Evolutionary conservation across 2,797 vertebrate species (phyloP).

Genomic region (Carapus acus): DNA sequence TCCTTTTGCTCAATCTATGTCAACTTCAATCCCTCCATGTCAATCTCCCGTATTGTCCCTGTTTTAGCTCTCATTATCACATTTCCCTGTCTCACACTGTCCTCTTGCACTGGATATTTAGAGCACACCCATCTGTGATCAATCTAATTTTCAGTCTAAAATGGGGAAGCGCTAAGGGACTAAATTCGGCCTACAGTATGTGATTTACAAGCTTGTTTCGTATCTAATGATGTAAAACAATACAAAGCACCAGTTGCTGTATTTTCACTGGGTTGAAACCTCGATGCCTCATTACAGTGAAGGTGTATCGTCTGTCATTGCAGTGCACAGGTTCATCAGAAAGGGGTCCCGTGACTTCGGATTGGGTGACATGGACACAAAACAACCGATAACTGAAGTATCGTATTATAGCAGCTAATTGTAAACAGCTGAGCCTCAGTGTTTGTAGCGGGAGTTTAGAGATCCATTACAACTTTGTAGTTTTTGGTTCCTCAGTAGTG

Average conservation of each 20-base stretch:
- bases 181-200: constrained; percentile 37
- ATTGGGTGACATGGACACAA: constrained; percentile 53
- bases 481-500: constrained; percentile 26
- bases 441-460: constrained; percentile 33
- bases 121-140: constrained; percentile 43
- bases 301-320: constrained; percentile 45
- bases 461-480: constrained; percentile 39
- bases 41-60: not conserved
- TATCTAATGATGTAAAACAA: constrained; percentile 54
- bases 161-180: constrained; percentile 32
- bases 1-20: constrained; percentile 2
- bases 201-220: constrained; percentile 35
- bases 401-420: constrained; percentile 44
- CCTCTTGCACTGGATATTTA: constrained; percentile 42
- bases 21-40: not conserved
- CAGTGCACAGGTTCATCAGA: constrained; percentile 33
- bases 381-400: constrained; percentile 40
- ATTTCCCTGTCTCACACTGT: constrained; percentile 29
- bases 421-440: constrained; percentile 32
- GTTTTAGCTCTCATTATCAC: constrained; percentile 49
- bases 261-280: constrained; percentile 40
- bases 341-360: constrained; percentile 44
- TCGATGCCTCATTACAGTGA: constrained; percentile 49
- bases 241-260: constrained; percentile 39
- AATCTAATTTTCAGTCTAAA: constrained; percentile 50